These are phyloP conservation scores for Ovibos moschatus DNA, from an alignment of 2,113 vertebrate genomes.

Conservation along the genomic window DNA sequence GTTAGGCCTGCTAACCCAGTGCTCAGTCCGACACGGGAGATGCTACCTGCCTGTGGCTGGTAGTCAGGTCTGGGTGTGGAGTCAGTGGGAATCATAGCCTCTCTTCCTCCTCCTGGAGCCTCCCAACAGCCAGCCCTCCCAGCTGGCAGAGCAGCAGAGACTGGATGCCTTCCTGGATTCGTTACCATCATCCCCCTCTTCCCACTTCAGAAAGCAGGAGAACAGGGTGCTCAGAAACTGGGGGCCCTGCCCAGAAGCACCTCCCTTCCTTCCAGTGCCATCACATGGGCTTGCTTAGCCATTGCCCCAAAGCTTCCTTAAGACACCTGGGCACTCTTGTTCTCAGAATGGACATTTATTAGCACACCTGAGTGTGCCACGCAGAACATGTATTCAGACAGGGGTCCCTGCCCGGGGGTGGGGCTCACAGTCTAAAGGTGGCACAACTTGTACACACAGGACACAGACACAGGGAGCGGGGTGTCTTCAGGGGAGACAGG, in stretches of 20 bases:
- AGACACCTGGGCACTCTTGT: not conserved
- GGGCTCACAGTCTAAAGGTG: constrained; percentile 70
- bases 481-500: not conserved
- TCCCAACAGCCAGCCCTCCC: not conserved
- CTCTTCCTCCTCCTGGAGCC: not conserved
- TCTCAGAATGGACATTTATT: constrained; percentile 65
- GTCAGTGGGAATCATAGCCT: not conserved
- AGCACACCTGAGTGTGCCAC: constrained; percentile 14
- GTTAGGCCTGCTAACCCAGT: not conserved
- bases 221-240: not conserved
- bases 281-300: not conserved
- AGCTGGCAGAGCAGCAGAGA: not conserved
- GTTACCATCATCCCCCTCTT: too few relatives aligned
- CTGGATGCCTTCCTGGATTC: not conserved
- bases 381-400: constrained; percentile 34
- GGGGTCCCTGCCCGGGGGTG: constrained; percentile 54
- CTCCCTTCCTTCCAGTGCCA: not conserved
- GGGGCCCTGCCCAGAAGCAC: not conserved
- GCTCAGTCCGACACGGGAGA: rapidly evolving
- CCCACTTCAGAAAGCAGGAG: not conserved
- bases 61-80: not conserved
- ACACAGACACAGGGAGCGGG: constrained; percentile 18
- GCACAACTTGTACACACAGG: not conserved
- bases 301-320: not conserved
- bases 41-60: not conserved